Percentiles rank a stretch among this genome's conserved stretches.
phyloP scores from a whole-genome alignment of 2,797 vertebrate genomes.

The Eidolon dupreanum region DNA sequence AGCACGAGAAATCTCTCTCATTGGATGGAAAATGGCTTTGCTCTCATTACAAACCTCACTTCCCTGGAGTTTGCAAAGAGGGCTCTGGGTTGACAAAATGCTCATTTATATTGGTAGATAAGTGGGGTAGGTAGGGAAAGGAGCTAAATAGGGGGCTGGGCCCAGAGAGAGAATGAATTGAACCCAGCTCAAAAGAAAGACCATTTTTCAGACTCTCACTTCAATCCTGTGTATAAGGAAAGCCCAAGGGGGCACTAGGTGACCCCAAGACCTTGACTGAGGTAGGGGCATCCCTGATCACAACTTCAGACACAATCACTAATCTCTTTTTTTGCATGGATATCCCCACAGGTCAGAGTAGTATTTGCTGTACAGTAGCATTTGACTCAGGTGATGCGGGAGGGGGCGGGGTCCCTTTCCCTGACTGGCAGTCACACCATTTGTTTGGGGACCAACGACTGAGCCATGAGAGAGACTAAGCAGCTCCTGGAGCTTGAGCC shows the following conservation, averaged over 20 bases:
- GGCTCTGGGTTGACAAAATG: slow-evolving; percentile 63
- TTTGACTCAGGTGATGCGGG: not conserved
- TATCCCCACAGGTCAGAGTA: not conserved
- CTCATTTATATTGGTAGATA: slow-evolving; percentile 46
- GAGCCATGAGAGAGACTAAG: not conserved
- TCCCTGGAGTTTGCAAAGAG: slow-evolving; percentile 77
- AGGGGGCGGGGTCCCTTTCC: not conserved
- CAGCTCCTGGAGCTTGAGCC: not conserved
- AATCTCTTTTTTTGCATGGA: not conserved
- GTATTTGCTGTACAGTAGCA: not conserved
- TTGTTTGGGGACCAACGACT: not conserved
- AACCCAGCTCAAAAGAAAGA: not conserved
- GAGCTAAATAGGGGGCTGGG: slow-evolving; percentile 46
- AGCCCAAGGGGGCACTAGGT: not conserved
- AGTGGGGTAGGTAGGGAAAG: not conserved
- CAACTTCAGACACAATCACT: not conserved
- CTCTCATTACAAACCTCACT: slow-evolving; percentile 75
- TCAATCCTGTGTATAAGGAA: not conserved
- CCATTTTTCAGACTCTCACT: not conserved
- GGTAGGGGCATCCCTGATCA: not conserved
- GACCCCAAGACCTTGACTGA: not conserved
- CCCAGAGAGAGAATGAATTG: not conserved
- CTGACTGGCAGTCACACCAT: not conserved
- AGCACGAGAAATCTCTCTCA: slow-evolving; percentile 73
- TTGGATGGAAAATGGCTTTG: slow-evolving; percentile 81